Evolutionary conservation across 2,113 vertebrate genomes (phyloP), one percentile per base, ranked within the genome.

Genomic region (Aptenodytes patagonicus): DNA sequence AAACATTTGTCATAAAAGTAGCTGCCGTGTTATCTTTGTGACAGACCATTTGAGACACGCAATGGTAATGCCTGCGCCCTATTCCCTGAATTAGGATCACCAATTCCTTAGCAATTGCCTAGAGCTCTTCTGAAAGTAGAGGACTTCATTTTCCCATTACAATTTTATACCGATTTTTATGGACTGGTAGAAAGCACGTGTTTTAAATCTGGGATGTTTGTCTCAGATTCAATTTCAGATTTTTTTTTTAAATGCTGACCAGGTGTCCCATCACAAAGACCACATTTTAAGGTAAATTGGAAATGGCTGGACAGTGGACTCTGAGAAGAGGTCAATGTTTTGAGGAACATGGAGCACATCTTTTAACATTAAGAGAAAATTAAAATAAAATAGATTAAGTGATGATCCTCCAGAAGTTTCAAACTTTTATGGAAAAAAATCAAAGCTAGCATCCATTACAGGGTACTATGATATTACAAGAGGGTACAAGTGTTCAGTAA

Each of bases 1-100:
- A 88, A 65, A 8, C 32, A 77, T 58, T 52, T 92, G 71, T 94
- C 57, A 95, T 82, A 91, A 95, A 96, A 96, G 93, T 73, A 96
- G 92, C 69, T 97, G 79, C 92, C 3, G 22, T 95, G 83, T 97
- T 98, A 96, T 71, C 90, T 97, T 68, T 83, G 84, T 97, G 97
- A 97, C 93, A 96, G 79, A 92, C 64, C 68, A 75, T 96, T 97
- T 95, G 92, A 98, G 93, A 89, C 64, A 93, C 22, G 34, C 88
- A 90, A 64, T 79, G 90, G 46, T 64, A 97, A 94, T 84, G 86
- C 78, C 65, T 51, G 47, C 87, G 90, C 58, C 96, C 61, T 93
- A 97, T 96, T 97, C 92, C 85, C 79, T 96, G 52, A 79, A 97
- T 95, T 95, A 92, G 92, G 49, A 95, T 96, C 97, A 97, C 96